phyloP scores from a whole-genome alignment of 2,888 invertebrate genomes.

The Pseudanteris insignis region DNA sequence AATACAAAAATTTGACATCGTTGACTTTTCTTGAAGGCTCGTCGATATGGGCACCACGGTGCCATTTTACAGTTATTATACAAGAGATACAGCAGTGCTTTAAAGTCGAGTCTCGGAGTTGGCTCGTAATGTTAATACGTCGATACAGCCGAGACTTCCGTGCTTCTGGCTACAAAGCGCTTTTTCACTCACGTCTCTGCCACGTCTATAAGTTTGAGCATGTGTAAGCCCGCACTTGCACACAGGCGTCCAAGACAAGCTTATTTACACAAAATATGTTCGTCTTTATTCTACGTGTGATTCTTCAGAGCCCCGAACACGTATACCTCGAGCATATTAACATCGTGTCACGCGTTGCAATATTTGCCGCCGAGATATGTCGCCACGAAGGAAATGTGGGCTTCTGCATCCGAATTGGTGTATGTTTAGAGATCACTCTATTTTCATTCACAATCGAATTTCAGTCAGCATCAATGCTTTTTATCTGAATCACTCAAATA shows the following conservation, averaged over 20 bases:
- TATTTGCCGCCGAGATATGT: slow-evolving; percentile 35
- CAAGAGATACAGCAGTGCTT: slow-evolving; percentile 60
- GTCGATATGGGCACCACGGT: slow-evolving; percentile 59
- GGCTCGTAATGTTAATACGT: slow-evolving; percentile 63
- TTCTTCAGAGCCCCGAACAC: slow-evolving; percentile 32
- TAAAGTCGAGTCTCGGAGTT: slow-evolving; percentile 62
- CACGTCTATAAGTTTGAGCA: slow-evolving; percentile 30
- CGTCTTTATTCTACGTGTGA: slow-evolving; percentile 32
- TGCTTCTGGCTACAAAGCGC: slow-evolving; percentile 57
- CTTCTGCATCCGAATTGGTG: slow-evolving; percentile 32
- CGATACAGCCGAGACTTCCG: slow-evolving; percentile 60
- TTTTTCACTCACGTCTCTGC: slow-evolving; percentile 54
- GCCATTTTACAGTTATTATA: slow-evolving; percentile 65
- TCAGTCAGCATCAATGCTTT: too few relatives aligned
- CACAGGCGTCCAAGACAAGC: slow-evolving; percentile 14
- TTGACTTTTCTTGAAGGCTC: slow-evolving; percentile 44
- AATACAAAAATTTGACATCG: slow-evolving; percentile 15
- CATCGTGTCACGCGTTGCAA: slow-evolving; percentile 25
- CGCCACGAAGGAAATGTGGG: slow-evolving; percentile 17
- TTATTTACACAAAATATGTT: slow-evolving; percentile 38
- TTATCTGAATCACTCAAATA: too few relatives aligned
- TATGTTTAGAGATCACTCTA: slow-evolving; percentile 31
- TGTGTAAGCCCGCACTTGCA: slow-evolving; percentile 20
- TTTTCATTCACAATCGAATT: too few relatives aligned
- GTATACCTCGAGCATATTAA: slow-evolving; percentile 34